Base-by-base conservation (phyloP, 37 sponge, comb jelly and placozoan species). In the Oopsacas minuta region DNA sequence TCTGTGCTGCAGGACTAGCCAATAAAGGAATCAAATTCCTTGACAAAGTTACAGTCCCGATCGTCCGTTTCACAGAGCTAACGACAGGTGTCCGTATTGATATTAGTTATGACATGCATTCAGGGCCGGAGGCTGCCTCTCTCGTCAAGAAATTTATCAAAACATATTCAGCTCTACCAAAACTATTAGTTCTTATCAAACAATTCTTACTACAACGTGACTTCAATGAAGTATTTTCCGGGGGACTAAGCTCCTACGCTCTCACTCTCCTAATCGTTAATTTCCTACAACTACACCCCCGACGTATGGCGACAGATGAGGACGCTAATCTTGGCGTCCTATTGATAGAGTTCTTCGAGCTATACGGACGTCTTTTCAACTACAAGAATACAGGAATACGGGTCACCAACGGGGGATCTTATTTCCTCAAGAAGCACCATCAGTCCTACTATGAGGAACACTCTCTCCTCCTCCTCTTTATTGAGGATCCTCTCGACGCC, bases 291-390 rank as follows among this genome's bases (percentile, higher is more conserved):
- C 88, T 90, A 17, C 94, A 94, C 82, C 90, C 92, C n/a, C 84
- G 92, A 25, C 83, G 86, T 0, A 85, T 88, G 7, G 84, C 87
- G n/a, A 82, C 87, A 12, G 88, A 88, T 1, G 38, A 87, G 36
- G 86, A 90, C 36, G 88, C 94, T 10, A 97, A 97, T 38, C 88
- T 94, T 35, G 99, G 93, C 0, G 99, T 94, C 23, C 85, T 97
- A 25, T 82, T 97, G 52, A 94, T 97, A 28, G 99, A 97, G 81
- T 97, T 97, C 83, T 97, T 97, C 52, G 99, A 97, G 87, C 84
- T 97, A 23, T 97, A 94, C 82, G 99, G 99, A 0, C 84, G 93
- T 3, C 51, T 86, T 32, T 94, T 97, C 83, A 94, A 94, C 88
- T 97, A 97, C 85, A 82, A 81, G 83, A 92, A 90, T 52, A 90